Conservation (phyloP, 2,113 vertebrate species). For the Anser brachyrhynchus region DNA sequence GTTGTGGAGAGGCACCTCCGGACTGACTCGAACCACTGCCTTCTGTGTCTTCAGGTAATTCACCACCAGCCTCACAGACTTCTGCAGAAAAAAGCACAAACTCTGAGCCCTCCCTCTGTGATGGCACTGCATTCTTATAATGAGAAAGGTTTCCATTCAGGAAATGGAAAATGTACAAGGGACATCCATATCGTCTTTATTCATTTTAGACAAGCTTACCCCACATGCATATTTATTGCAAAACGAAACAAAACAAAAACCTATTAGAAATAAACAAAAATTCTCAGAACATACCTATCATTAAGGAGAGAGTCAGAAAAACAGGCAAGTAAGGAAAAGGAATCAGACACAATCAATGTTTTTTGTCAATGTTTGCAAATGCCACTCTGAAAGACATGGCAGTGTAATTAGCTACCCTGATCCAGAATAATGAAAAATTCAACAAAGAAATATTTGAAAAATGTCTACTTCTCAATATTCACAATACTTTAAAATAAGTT, state of each 20-base stretch:
- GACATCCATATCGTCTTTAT: background rate
- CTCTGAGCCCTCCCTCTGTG: background rate
- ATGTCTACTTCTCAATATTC: background rate
- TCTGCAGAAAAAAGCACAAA: conserved; percentile 75
- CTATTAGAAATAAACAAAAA: background rate
- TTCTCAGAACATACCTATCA: background rate
- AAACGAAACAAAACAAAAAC: background rate
- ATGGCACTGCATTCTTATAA: background rate
- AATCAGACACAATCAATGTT: background rate
- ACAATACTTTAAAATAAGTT: background rate
- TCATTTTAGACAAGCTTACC: background rate
- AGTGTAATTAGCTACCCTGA: background rate
- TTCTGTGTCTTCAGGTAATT: conserved; percentile 94
- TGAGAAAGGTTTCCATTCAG: background rate
- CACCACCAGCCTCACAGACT: conserved; percentile 92
- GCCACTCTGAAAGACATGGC: background rate
- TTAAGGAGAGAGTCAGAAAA: background rate
- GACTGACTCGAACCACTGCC: conserved; percentile 92
- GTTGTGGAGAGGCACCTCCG: conserved; percentile 82
- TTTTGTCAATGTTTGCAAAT: background rate
- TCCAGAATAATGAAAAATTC: background rate
- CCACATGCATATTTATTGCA: background rate
- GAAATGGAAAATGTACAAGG: no score
- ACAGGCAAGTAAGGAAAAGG: background rate
- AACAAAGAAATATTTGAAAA: background rate